Conservation (phyloP, 1,140 invertebrate genomes). For the Euwallacea fornicatus region DNA sequence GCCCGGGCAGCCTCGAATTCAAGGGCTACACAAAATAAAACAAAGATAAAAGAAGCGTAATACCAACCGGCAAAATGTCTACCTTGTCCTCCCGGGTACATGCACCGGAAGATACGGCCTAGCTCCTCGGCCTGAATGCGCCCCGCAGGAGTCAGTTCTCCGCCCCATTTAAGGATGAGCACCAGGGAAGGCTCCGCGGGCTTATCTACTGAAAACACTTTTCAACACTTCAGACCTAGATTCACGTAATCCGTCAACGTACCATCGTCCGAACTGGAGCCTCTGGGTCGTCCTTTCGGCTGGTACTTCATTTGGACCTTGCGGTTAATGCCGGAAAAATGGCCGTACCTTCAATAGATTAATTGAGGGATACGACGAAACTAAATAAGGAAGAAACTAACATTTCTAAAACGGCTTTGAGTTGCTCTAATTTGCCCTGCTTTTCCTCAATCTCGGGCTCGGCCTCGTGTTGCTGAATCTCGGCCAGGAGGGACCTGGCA, state of each 20-base stretch:
- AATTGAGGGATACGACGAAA: not conserved
- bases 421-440: constrained; percentile 94
- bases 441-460: constrained; percentile 96
- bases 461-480: constrained; percentile 81
- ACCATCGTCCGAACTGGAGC: constrained; percentile 95
- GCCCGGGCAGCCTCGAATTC: too few species aligned
- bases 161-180: constrained; percentile 98
- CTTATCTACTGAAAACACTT: constrained; percentile 63
- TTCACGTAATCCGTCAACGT: constrained; percentile 47
- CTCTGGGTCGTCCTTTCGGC: constrained; percentile 88
- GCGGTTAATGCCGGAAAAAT: constrained; percentile 99
- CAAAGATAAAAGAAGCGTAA: constrained; percentile 50
- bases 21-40: constrained; percentile 17
- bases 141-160: constrained; percentile 97
- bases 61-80: constrained; percentile 73
- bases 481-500: constrained; percentile 81
- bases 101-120: constrained; percentile 96
- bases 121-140: constrained; percentile 96
- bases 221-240: not conserved
- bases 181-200: constrained; percentile 87
- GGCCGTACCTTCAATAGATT: constrained; percentile 81
- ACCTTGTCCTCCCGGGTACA: constrained; percentile 93
- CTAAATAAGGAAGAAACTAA: constrained; percentile 56
- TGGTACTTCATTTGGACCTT: constrained; percentile 99
- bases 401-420: constrained; percentile 99